Percentiles rank a stretch among this genome's conserved stretches.
These are phyloP conservation scores for Lepisosteus oculatus DNA, from an alignment of 2,113 vertebrate species.

Conservation along the genomic window DNA sequence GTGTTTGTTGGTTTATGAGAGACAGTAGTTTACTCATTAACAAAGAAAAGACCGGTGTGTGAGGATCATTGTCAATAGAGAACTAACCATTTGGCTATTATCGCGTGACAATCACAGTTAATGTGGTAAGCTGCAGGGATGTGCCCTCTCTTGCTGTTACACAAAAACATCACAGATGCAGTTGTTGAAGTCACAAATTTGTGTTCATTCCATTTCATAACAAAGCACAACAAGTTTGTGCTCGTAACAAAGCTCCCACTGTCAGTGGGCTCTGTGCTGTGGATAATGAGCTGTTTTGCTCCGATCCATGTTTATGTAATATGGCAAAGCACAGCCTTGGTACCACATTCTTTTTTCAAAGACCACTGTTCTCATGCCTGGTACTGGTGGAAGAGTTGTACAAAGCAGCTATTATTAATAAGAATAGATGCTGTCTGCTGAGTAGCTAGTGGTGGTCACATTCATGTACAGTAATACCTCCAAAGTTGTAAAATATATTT, in stretches of 20 bases:
- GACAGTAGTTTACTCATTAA: too few relatives aligned
- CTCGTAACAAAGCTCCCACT: conserved; percentile 51
- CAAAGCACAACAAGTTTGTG: background rate
- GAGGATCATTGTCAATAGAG: too few relatives aligned
- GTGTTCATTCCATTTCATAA: conserved; percentile 22
- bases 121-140: too few relatives aligned
- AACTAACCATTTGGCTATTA: too few relatives aligned
- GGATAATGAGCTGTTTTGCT: conserved; percentile 9
- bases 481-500: too few relatives aligned
- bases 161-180: background rate
- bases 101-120: too few relatives aligned
- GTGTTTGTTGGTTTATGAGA: too few relatives aligned
- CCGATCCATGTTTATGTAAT: conserved; percentile 27
- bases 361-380: conserved; percentile 32
- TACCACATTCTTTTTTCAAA: conserved; percentile 33
- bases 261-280: conserved; percentile 34
- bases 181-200: conserved; percentile 37
- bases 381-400: conserved; percentile 26
- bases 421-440: too few relatives aligned
- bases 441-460: too few relatives aligned
- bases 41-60: too few relatives aligned
- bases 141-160: background rate
- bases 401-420: conserved; percentile 27
- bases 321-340: conserved; percentile 42
- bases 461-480: too few relatives aligned